Conservation (phyloP, 2,888 invertebrate species). For the Glomeris marginata region DNA sequence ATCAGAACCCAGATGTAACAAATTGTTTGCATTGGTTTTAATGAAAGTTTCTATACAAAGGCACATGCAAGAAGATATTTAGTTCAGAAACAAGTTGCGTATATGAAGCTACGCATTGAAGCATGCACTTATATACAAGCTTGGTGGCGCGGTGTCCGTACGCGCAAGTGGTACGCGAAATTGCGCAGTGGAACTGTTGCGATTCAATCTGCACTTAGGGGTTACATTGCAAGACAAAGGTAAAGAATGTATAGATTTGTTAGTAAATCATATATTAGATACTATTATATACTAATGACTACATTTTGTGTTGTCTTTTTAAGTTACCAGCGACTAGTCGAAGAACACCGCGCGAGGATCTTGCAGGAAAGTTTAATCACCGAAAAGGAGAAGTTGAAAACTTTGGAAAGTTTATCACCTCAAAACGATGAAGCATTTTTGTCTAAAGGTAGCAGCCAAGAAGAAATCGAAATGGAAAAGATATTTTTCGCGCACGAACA, state of each 20-base stretch:
- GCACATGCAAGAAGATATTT: constrained; percentile 49
- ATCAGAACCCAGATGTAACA: background rate
- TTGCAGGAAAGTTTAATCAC: constrained; percentile 58
- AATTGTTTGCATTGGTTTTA: background rate
- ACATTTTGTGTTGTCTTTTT: constrained; percentile 34
- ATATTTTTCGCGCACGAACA: constrained; percentile 16
- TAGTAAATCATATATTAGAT: too few species aligned
- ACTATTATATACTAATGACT: too few species aligned
- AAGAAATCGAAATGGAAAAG: constrained; percentile 30
- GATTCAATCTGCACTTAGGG: constrained; percentile 59
- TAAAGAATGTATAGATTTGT: too few species aligned
- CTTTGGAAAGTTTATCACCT: constrained; percentile 31
- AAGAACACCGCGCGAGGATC: constrained; percentile 36
- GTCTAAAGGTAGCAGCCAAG: constrained; percentile 41
- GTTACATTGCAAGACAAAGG: constrained; percentile 37
- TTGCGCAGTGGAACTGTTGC: constrained; percentile 42
- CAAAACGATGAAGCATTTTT: constrained; percentile 39
- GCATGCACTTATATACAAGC: constrained; percentile 55
- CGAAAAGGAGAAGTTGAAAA: constrained; percentile 47
- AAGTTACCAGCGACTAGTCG: constrained; percentile 48
- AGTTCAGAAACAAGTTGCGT: constrained; percentile 39
- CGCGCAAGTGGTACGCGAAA: constrained; percentile 48
- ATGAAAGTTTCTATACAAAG: constrained; percentile 29
- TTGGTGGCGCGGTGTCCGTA: constrained; percentile 54
- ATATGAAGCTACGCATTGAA: constrained; percentile 27